phyloP scores from a whole-genome alignment of 2,113 vertebrate species.

The Sclerurus mexicanus region DNA sequence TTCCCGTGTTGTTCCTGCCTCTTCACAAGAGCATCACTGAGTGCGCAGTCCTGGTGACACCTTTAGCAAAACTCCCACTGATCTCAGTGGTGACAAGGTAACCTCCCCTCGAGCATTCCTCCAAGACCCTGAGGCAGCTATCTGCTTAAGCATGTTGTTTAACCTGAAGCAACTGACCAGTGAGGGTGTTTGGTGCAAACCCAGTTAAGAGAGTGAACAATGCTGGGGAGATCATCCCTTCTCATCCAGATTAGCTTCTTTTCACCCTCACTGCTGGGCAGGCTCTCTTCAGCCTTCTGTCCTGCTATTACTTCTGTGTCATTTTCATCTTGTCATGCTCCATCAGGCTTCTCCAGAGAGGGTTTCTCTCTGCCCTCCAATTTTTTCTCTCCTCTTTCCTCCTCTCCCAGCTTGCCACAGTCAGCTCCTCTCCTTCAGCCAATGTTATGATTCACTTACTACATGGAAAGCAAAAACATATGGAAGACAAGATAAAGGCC shows the following conservation, averaged over 20 bases:
- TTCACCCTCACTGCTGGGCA: background rate
- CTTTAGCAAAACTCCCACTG: background rate
- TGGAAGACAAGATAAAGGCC: slow-evolving; percentile 11
- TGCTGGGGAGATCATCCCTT: background rate
- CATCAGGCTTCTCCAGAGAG: background rate
- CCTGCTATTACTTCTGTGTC: background rate
- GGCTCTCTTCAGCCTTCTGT: background rate
- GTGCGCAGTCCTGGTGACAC: background rate
- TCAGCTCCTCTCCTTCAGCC: background rate
- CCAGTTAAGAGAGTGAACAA: background rate
- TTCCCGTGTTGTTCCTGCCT: background rate
- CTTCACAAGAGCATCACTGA: background rate
- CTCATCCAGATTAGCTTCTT: background rate
- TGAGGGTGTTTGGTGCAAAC: background rate
- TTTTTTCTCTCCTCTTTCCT: background rate
- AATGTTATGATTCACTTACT: background rate
- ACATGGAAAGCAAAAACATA: slow-evolving; percentile 34
- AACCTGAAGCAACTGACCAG: background rate
- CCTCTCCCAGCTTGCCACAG: background rate
- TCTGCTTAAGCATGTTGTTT: background rate
- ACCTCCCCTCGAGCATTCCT: background rate
- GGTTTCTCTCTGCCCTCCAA: background rate
- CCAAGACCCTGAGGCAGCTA: background rate
- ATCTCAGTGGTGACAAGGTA: background rate
- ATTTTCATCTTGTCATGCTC: background rate